Evolutionary conservation across 2,797 vertebrate species (phyloP).

Genomic region (Lacerta viridis): DNA sequence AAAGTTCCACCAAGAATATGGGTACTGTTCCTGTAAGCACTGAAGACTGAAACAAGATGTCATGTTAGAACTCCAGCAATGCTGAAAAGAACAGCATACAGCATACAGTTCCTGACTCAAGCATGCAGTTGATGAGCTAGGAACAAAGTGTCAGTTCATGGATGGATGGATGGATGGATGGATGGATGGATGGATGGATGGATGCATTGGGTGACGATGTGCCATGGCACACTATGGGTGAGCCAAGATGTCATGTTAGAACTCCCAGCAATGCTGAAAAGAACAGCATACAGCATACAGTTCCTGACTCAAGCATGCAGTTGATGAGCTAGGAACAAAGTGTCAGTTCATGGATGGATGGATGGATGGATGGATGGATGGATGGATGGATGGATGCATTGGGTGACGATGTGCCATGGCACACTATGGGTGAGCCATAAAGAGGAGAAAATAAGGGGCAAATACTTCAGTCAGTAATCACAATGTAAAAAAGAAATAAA

Average conservation of each 20-base stretch:
- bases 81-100: background rate
- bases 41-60: conserved; percentile 42
- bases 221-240: too few relatives aligned
- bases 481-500: conserved; percentile 24
- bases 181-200: too few relatives aligned
- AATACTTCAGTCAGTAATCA: background rate
- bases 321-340: conserved; percentile 35
- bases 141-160: conserved; percentile 28
- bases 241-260: conserved; percentile 53
- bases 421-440: conserved; percentile 51
- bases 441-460: conserved; percentile 34
- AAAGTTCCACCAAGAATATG: conserved; percentile 38
- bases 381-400: background rate
- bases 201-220: too few relatives aligned
- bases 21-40: conserved; percentile 56
- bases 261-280: conserved; percentile 29
- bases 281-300: too few relatives aligned
- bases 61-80: conserved; percentile 50
- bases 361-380: too few relatives aligned
- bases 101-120: conserved; percentile 40
- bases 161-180: too few relatives aligned
- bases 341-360: conserved; percentile 8
- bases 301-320: conserved; percentile 4
- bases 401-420: conserved; percentile 21
- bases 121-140: background rate